Evolutionary conservation across 1,140 invertebrate species (phyloP).

Genomic region (Hylaeus anthracinus): DNA sequence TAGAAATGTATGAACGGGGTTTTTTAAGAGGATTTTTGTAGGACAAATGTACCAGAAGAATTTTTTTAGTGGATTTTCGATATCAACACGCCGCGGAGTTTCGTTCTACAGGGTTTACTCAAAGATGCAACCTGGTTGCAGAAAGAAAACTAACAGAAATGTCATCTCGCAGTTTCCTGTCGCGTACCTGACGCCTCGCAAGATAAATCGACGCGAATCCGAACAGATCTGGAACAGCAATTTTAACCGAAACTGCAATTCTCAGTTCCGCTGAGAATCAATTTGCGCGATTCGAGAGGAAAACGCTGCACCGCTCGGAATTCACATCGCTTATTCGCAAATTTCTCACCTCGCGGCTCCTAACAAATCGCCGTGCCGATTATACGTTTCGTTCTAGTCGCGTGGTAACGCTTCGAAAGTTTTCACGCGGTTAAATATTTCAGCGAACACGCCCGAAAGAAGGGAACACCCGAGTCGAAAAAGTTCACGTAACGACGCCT

Average conservation of each 20-base stretch:
- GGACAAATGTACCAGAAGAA: too few relatives aligned
- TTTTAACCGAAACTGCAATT: constrained; percentile 20
- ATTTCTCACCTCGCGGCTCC: constrained; percentile 4
- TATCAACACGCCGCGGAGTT: too few relatives aligned
- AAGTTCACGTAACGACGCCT: constrained; percentile 57
- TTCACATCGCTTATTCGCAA: constrained; percentile 29
- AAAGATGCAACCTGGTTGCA: too few relatives aligned
- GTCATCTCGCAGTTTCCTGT: background rate
- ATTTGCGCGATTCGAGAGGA: constrained; percentile 11
- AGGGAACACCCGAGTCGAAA: constrained; percentile 26
- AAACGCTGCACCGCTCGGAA: background rate
- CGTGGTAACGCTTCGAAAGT: constrained; percentile 36
- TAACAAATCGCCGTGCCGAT: constrained; percentile 53
- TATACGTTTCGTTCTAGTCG: constrained; percentile 20
- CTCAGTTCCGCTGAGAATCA: background rate
- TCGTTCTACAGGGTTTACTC: too few relatives aligned
- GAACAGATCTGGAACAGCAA: background rate
- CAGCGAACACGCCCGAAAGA: constrained; percentile 37
- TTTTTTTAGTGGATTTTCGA: too few relatives aligned
- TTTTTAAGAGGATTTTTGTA: too few relatives aligned
- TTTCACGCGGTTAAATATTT: constrained; percentile 59
- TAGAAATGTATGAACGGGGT: too few relatives aligned
- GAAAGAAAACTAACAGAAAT: background rate
- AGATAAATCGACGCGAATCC: constrained; percentile 12
- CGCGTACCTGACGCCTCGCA: background rate